These are phyloP conservation scores for Anomalospiza imberbis DNA, from an alignment of 2,797 vertebrate species.

Conservation along the genomic window DNA sequence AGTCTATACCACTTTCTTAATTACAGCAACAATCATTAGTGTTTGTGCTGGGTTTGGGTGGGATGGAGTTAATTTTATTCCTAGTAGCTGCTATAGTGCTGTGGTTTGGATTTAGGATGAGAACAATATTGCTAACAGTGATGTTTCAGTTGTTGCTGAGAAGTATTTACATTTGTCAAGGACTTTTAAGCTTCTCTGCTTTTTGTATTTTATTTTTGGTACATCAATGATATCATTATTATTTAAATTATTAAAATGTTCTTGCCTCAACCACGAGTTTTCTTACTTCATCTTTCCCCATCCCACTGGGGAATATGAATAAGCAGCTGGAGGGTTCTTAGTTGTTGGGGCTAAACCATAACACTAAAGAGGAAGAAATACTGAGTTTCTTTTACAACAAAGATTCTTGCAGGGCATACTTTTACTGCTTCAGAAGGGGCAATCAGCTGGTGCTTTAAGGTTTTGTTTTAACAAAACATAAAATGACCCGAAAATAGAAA, in stretches of 20 bases:
- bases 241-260: background rate
- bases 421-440: background rate
- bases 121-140: background rate
- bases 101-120: background rate
- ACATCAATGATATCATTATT: background rate
- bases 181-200: background rate
- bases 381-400: background rate
- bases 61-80: background rate
- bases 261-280: background rate
- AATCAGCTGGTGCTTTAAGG: background rate
- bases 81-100: background rate
- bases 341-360: background rate
- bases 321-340: background rate
- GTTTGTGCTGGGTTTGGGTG: background rate
- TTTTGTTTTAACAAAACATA: background rate
- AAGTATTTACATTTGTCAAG: background rate
- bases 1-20: slow-evolving; percentile 38
- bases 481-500: background rate
- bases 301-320: too few species aligned
- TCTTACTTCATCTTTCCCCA: background rate
- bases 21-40: background rate
- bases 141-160: background rate
- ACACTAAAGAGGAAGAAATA: background rate
- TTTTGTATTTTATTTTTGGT: background rate
- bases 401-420: background rate